phyloP scores from a whole-genome alignment of 2,888 invertebrate genomes.

The Phoenoteleia sp. region DNA sequence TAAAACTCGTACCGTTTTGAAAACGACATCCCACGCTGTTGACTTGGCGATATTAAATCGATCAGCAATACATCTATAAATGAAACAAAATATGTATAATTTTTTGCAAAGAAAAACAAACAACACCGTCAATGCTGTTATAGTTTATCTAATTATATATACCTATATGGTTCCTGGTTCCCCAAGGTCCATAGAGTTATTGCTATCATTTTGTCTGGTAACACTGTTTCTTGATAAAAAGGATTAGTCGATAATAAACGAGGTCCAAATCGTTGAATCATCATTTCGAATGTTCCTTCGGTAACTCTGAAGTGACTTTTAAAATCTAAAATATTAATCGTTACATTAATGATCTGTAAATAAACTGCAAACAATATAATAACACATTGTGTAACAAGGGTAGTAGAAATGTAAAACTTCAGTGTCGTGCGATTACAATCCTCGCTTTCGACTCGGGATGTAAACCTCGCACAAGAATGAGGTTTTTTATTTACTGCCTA shows the following conservation, averaged over 20 bases:
- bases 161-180: slow-evolving; percentile 25
- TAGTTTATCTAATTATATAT: background rate
- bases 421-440: too few species aligned
- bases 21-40: background rate
- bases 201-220: slow-evolving; percentile 22
- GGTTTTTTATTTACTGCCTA: too few species aligned
- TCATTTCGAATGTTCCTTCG: slow-evolving; percentile 5
- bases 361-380: too few species aligned
- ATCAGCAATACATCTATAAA: background rate
- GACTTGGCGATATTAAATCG: background rate
- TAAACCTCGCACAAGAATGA: too few species aligned
- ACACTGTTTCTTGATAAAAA: background rate
- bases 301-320: slow-evolving; percentile 12
- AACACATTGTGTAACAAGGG: too few species aligned
- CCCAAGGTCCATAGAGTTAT: background rate
- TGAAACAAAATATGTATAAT: background rate
- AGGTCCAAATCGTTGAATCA: background rate
- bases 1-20: background rate
- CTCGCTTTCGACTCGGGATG: too few species aligned
- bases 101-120: background rate
- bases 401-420: too few species aligned
- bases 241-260: background rate
- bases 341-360: too few species aligned
- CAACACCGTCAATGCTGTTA: background rate
- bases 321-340: slow-evolving; percentile 1